phyloP scores from a whole-genome alignment of 2,113 vertebrate genomes.

The Heloderma charlesbogerti region DNA sequence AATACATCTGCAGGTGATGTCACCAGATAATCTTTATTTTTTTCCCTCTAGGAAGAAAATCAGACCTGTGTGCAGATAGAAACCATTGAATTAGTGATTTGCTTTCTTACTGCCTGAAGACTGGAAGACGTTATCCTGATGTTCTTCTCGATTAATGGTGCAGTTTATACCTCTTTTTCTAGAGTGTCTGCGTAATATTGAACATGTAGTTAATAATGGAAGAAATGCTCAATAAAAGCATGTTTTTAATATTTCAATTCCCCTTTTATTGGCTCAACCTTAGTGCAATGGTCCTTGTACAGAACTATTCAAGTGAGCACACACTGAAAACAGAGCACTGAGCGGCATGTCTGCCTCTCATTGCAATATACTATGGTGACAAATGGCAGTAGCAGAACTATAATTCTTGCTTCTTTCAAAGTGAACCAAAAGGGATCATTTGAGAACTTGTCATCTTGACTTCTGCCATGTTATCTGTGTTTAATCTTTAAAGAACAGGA shows the following conservation, averaged over 20 bases:
- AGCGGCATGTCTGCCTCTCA: neutral
- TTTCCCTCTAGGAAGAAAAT: constrained; percentile 16
- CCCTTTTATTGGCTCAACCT: neutral
- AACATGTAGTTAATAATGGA: constrained; percentile 7
- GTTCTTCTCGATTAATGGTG: neutral
- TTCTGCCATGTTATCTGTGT: neutral
- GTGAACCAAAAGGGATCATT: neutral
- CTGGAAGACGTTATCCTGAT: neutral
- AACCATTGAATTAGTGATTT: constrained; percentile 5
- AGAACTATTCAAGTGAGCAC: neutral
- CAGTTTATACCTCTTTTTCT: constrained; percentile 33
- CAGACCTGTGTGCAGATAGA: neutral
- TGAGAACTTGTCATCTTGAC: neutral
- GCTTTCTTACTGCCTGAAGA: neutral
- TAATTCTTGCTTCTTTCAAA: neutral
- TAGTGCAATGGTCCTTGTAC: no score
- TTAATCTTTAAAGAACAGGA: neutral
- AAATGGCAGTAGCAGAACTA: neutral
- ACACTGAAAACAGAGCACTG: neutral
- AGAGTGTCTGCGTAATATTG: constrained; percentile 14
- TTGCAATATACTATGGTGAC: neutral
- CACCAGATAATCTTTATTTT: neutral
- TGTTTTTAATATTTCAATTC: constrained; percentile 4
- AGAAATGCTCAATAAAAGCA: constrained; percentile 29
- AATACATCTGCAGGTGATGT: neutral